Percentiles rank a stretch among this genome's conserved stretches.
Conservation (phyloP, 1,140 invertebrate species). For the Drosophila repleta region DNA sequence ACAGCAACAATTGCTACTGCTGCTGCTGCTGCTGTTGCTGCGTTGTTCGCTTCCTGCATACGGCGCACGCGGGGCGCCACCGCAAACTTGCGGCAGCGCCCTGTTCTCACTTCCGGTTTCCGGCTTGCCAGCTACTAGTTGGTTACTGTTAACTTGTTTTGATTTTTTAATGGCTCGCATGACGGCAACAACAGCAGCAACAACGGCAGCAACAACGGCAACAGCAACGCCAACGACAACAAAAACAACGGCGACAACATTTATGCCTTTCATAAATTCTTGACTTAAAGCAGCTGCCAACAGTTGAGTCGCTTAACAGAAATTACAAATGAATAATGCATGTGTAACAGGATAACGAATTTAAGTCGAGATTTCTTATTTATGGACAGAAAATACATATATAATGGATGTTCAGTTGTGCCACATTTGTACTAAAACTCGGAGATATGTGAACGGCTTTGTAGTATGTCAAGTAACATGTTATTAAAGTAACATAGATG, state of each 20-base stretch:
- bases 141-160: slow-evolving; percentile 78
- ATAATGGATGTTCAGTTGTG: background rate
- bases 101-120: slow-evolving; percentile 78
- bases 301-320: slow-evolving; percentile 8
- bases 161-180: slow-evolving; percentile 80
- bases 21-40: slow-evolving; percentile 13
- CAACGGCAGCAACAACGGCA: slow-evolving; percentile 6
- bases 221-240: slow-evolving; percentile 3
- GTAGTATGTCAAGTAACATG: too few species aligned
- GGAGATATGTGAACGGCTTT: background rate
- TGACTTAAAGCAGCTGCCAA: slow-evolving; percentile 45
- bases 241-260: slow-evolving; percentile 49
- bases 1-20: slow-evolving; percentile 35
- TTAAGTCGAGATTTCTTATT: background rate
- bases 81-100: slow-evolving; percentile 76
- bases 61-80: slow-evolving; percentile 57
- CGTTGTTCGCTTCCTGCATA: slow-evolving; percentile 65
- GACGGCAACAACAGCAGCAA: slow-evolving; percentile 37
- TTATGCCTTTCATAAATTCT: slow-evolving; percentile 52
- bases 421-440: background rate
- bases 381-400: background rate
- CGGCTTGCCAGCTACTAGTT: slow-evolving; percentile 57
- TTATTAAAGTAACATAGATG: too few species aligned
- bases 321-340: slow-evolving; percentile 5
- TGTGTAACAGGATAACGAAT: background rate